Conservation (phyloP, 2,888 invertebrate genomes). For the Leptinotarsa tumamoca region DNA sequence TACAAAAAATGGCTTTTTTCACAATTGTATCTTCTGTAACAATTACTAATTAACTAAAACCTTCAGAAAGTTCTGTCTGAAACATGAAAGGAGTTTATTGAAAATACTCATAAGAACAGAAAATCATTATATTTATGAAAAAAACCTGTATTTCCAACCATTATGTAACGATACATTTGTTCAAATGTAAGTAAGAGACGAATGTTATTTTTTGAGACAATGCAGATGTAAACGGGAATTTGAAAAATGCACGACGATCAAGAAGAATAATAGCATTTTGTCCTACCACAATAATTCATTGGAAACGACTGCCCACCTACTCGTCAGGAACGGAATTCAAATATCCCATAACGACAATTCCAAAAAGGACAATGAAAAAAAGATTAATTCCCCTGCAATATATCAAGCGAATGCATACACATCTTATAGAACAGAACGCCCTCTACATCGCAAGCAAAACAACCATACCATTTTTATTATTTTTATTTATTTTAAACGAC, state of each 20-base stretch:
- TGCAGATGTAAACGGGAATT: not conserved
- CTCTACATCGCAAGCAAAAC: slow-evolving; percentile 58
- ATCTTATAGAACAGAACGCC: slow-evolving; percentile 54
- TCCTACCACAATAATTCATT: slow-evolving; percentile 37
- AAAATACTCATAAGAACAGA: too few relatives aligned
- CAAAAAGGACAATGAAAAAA: slow-evolving; percentile 38
- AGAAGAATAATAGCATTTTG: slow-evolving; percentile 31
- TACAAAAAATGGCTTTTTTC: too few relatives aligned
- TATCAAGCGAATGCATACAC: slow-evolving; percentile 52
- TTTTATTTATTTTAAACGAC: slow-evolving; percentile 64
- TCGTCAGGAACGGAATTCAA: slow-evolving; percentile 36
- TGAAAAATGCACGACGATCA: not conserved
- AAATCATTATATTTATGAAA: too few relatives aligned
- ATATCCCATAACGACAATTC: slow-evolving; percentile 37
- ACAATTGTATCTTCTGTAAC: too few relatives aligned
- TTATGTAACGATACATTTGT: not conserved
- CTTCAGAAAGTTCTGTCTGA: too few relatives aligned
- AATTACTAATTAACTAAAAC: too few relatives aligned
- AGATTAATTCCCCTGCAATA: slow-evolving; percentile 45
- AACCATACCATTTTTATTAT: slow-evolving; percentile 55
- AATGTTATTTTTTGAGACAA: not conserved
- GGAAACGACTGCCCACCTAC: slow-evolving; percentile 36
- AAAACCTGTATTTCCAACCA: too few relatives aligned
- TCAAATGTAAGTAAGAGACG: not conserved
- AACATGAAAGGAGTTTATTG: too few relatives aligned